phyloP scores from a whole-genome alignment of 2,888 invertebrate species.

The Rotaria macrura region DNA sequence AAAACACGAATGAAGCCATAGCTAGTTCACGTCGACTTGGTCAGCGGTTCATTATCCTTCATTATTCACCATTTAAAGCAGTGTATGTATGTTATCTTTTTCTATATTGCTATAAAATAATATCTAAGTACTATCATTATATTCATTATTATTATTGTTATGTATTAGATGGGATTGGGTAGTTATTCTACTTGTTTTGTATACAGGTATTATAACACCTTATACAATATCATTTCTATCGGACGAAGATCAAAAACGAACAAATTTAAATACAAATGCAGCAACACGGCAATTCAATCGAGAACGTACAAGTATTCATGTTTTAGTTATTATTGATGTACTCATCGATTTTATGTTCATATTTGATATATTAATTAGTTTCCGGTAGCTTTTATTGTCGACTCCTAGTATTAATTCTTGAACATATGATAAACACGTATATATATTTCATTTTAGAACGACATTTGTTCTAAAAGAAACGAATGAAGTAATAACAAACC shows the following conservation, averaged over 20 bases:
- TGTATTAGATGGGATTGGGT: constrained; percentile 49
- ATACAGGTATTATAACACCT: constrained; percentile 49
- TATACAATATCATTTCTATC: constrained; percentile 47
- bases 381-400: constrained; percentile 34
- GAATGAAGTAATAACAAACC: constrained; percentile 48
- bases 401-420: not conserved
- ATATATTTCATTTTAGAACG: constrained; percentile 42
- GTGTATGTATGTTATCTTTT: no score
- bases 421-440: not conserved
- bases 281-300: constrained; percentile 40
- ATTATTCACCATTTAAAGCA: constrained; percentile 51
- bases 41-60: constrained; percentile 48
- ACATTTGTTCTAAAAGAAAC: constrained; percentile 45
- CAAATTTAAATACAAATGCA: constrained; percentile 38
- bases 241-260: constrained; percentile 39
- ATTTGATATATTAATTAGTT: constrained; percentile 50
- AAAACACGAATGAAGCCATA: not conserved
- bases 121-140: no score
- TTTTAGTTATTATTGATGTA: constrained; percentile 48
- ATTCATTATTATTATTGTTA: no score
- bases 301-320: constrained; percentile 45
- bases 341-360: constrained; percentile 51
- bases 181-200: constrained; percentile 46
- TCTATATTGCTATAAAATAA: no score
- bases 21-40: constrained; percentile 26